Conservation (phyloP, 2,888 invertebrate species). For the Cephalotes varians region DNA sequence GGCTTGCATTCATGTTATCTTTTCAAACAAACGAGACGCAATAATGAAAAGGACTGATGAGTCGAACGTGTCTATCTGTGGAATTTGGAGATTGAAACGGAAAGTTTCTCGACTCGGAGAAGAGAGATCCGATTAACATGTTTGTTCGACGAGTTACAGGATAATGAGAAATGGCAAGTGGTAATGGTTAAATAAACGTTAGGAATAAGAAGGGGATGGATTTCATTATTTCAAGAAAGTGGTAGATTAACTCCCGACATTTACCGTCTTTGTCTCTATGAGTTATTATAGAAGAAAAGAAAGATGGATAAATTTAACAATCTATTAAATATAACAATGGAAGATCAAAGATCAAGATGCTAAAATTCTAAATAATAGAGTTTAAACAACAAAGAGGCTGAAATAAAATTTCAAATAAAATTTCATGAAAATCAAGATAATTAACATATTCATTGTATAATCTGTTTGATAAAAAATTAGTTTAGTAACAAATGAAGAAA, state of each 20-base stretch:
- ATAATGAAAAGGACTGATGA: slow-evolving; percentile 2
- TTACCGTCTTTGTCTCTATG: background rate
- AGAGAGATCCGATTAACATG: slow-evolving; percentile 54
- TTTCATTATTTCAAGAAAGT: slow-evolving; percentile 18
- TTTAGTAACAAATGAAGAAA: background rate
- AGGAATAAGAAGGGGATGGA: slow-evolving; percentile 3
- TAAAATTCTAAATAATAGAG: background rate
- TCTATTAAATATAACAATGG: background rate
- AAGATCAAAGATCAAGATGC: background rate
- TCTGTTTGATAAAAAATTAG: background rate
- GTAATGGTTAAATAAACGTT: slow-evolving; percentile 16
- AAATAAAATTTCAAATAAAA: background rate
- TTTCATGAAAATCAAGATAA: background rate
- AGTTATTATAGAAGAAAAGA: slow-evolving; percentile 24
- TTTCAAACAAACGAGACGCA: background rate
- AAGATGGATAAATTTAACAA: slow-evolving; percentile 4
- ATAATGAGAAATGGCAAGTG: slow-evolving; percentile 12
- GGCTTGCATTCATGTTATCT: background rate
- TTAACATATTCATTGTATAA: background rate
- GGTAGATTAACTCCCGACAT: slow-evolving; percentile 13
- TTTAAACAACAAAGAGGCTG: background rate
- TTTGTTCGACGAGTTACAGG: slow-evolving; percentile 31
- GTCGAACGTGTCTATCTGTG: background rate
- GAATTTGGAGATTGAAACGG: slow-evolving; percentile 11
- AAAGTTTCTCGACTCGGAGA: background rate